Base-by-base conservation (phyloP, 1,140 invertebrate species). In the Drosophila chauvacae region DNA sequence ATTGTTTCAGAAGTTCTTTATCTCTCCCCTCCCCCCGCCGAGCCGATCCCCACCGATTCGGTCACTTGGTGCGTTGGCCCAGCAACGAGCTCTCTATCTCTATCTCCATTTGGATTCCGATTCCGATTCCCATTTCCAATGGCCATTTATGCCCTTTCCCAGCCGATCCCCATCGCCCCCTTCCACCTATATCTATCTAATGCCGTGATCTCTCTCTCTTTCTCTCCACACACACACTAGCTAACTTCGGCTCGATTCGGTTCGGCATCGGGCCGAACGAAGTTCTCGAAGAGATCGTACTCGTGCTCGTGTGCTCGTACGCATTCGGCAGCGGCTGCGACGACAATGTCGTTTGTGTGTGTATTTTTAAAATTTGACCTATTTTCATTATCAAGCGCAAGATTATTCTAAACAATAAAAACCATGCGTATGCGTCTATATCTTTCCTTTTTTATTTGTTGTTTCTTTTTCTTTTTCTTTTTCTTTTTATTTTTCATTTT, bases 341-440 rank as follows among this genome's bases (percentile, higher is more conserved):
- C 84, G 85, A 70, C 79, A 88, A 80, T 90, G 86, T 86, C 79
- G 78, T 86, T 81, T 90, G 81, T 90, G 82, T 90, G 87, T 82
- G 82, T 90, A 91, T 87, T 91, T 91, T 83, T 91, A 91, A 91
- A 91, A 91, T 91, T 91, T 91, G 87, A 91, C 87, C 87, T 87
- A 91, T 91, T 91, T 91, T 91, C 87, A 91, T 91, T 91, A 91
- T 91, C 87, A 91, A 91, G 87, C 87, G 87, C 87, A 91, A 91
- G 87, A 91, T 91, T 91, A 91, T 91, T 91, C 87, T 91, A 91
- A 91, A 91, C 87, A 91, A 91, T 84, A 90, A 90, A 56, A 85
- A 70, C 57, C 80, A 82, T 80, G 77, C 68, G 78, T 80, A 63
- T 68, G 57, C 60, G 37, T 45, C 64, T 76, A 70, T 80, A 72